Evolutionary conservation across 92 coral and sea anemone genomes (phyloP), one percentile per base, ranked within the genome.

Genomic region (Palythoa caribaeorum): DNA sequence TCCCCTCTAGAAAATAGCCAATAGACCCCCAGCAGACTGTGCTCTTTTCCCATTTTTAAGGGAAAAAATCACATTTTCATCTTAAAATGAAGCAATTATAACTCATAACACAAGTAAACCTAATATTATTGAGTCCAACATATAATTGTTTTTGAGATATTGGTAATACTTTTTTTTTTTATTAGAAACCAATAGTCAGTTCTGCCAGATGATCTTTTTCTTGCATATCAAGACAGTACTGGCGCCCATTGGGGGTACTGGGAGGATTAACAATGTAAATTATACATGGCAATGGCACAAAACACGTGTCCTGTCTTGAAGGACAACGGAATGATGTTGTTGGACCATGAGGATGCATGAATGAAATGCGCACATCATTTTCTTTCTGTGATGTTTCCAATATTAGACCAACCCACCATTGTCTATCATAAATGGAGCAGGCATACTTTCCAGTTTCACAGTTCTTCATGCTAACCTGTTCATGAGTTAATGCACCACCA

Each of bases 291-390:
- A 66, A 66, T 73, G 77, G 79, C 79, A 74, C 57, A 71, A 21
- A 38, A 7, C 76, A 71, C 6, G 40, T 0, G 21, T 74, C 79
- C 50, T 74, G 28, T 14, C 59, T 74, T 13, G 48, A 28, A 13
- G 79, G 79, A 55, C 79, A 74, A 74, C 44, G 59, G 38, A 28
- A 72, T 1, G 77, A 74, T 37, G 14, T 37, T 38, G 80, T 62
- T 76, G 65, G 80, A 39, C 80, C 80, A 19, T 48, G 59, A 39
- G 80, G 80, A 10, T 76, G 80, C 80, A 76, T 76, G 57, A 76
- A 76, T 6, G 80, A 76, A 19, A 76, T 39, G 60, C 20, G 62
- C 80, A 76, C 80, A 76, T 50, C 80, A 48, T 9, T 52, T 76
- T 76, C 80, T n/a, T 76, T 62, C 80, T 76, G 63, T 76, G 80